phyloP scores from a whole-genome alignment of 2,797 vertebrate genomes.

The Sebastes diploproa region DNA sequence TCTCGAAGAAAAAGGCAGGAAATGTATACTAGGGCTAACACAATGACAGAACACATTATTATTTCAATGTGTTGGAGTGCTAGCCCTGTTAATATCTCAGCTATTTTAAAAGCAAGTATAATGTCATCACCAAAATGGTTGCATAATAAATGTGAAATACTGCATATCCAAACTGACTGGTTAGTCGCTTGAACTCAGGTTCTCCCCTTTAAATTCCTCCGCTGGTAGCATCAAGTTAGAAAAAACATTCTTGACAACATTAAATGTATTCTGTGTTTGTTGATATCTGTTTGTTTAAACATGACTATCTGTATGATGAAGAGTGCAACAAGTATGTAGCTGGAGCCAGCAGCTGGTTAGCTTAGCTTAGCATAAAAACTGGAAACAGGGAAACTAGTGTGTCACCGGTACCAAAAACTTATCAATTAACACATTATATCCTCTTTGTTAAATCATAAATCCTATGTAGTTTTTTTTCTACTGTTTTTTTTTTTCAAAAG shows the following conservation, averaged over 20 bases:
- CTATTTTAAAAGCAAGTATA: neutral
- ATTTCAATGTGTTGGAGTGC: neutral
- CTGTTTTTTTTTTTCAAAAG: neutral
- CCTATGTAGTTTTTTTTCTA: neutral
- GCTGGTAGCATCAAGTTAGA: neutral
- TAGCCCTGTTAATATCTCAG: neutral
- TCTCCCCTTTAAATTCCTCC: neutral
- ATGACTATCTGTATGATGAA: neutral
- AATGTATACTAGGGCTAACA: neutral
- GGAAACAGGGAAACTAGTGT: too few species aligned
- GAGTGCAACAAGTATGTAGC: neutral
- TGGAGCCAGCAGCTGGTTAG: too few species aligned
- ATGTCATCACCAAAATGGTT: neutral
- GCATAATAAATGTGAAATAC: neutral
- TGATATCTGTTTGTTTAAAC: neutral
- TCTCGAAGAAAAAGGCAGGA: neutral
- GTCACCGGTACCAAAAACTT: too few species aligned
- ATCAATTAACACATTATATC: too few species aligned
- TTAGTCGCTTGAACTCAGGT: neutral
- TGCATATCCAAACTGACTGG: neutral
- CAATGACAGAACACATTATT: slow-evolving; percentile 11
- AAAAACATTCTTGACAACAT: neutral
- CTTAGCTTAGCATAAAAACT: too few species aligned
- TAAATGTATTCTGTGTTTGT: neutral
- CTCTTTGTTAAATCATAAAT: neutral